phyloP scores from a whole-genome alignment of 2,113 vertebrate species.

The Sinocyclocheilus rhinocerous region DNA sequence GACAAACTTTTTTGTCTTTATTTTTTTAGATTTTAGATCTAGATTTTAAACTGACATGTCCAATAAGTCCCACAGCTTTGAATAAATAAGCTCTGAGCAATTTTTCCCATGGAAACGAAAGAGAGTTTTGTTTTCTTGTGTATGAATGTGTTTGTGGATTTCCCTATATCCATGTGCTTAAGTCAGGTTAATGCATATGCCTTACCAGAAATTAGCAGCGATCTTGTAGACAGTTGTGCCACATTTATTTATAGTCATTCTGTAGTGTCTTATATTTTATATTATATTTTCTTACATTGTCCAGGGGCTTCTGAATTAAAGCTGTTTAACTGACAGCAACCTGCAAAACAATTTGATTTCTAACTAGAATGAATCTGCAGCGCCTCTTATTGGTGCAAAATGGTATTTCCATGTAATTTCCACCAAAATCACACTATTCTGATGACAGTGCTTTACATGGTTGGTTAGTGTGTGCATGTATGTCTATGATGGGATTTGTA shows the following conservation, averaged over 20 bases:
- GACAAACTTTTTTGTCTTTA: no score
- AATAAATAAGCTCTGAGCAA: background rate
- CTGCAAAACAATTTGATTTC: background rate
- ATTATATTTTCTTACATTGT: background rate
- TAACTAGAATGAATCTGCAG: constrained; percentile 33
- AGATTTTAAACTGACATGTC: background rate
- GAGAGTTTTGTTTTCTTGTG: background rate
- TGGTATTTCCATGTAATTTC: constrained; percentile 53
- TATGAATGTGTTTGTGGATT: background rate
- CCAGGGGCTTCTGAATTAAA: background rate
- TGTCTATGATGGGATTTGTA: background rate
- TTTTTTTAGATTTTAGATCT: no score
- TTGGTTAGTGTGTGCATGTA: background rate
- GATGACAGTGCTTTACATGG: constrained; percentile 56
- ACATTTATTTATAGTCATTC: background rate
- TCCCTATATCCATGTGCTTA: background rate
- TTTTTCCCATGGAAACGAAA: background rate
- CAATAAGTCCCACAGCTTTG: background rate
- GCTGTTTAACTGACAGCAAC: background rate
- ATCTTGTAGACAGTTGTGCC: background rate
- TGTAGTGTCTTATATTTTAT: background rate
- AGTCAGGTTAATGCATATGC: background rate
- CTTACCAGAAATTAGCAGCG: background rate
- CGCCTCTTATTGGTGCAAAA: constrained; percentile 38
- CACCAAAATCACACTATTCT: constrained; percentile 48